phyloP scores from a whole-genome alignment of 2,113 vertebrate genomes.

The Siniperca knerii region DNA sequence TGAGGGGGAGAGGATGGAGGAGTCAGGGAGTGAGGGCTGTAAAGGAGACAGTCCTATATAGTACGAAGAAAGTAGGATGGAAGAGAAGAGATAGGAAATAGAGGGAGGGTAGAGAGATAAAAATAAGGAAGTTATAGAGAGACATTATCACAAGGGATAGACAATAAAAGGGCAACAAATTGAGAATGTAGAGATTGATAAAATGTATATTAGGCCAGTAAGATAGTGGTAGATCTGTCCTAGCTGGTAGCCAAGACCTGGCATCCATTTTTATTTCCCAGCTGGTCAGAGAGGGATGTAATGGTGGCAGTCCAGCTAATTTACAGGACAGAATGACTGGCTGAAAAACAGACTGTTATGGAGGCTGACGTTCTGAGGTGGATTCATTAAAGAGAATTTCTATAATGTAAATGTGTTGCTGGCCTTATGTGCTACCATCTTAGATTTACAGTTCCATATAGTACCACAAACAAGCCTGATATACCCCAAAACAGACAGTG shows the following conservation, averaged over 20 bases:
- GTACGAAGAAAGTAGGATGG: constrained; percentile 19
- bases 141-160: not conserved
- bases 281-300: constrained; percentile 43
- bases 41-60: constrained; percentile 15
- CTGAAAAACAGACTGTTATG: constrained; percentile 27
- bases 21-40: not conserved
- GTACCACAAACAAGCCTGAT: not conserved
- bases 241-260: constrained; percentile 50
- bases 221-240: constrained; percentile 31
- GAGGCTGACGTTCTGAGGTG: constrained; percentile 40
- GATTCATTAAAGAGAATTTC: constrained; percentile 31
- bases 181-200: constrained; percentile 6
- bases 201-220: constrained; percentile 22
- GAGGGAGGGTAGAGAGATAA: not conserved
- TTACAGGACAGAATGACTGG: constrained; percentile 61
- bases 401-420: not conserved
- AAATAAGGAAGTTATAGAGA: not conserved
- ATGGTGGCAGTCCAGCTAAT: constrained; percentile 60
- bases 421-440: not conserved
- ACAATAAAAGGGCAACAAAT: not conserved
- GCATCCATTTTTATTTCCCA: constrained; percentile 51
- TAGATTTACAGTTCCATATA: constrained; percentile 10
- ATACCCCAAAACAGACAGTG: not conserved
- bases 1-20: constrained; percentile 15
- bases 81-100: not conserved